These are phyloP conservation scores for Panagrolaimus sp. DNA, from an alignment of 1,140 invertebrate species.

Conservation along the genomic window DNA sequence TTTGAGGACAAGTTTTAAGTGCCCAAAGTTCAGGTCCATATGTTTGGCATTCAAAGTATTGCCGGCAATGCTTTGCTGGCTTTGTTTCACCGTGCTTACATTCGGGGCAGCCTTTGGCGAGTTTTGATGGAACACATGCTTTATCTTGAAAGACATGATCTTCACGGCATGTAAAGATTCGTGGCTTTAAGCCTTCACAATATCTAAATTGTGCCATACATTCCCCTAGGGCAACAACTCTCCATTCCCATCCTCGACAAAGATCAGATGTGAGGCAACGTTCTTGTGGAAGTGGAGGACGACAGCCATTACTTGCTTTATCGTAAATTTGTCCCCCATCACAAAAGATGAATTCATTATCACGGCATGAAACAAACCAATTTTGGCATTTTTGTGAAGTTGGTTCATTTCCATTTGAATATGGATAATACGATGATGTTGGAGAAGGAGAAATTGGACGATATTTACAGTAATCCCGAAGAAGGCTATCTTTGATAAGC, in stretches of 20 bases:
- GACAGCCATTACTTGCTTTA: background rate
- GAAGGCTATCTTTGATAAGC: background rate
- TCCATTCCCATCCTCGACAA: background rate
- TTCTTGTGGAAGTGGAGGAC: background rate
- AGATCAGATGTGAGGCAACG: background rate
- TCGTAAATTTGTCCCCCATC: background rate
- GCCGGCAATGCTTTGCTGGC: background rate
- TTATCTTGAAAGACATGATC: background rate
- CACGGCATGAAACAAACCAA: background rate
- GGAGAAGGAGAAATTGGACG: background rate
- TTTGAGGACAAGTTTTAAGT: background rate
- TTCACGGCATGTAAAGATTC: background rate
- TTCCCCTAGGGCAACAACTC: background rate
- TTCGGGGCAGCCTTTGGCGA: background rate
- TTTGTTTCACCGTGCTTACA: background rate
- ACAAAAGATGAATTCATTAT: constrained; percentile 4
- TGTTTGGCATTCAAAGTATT: background rate
- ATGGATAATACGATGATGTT: background rate
- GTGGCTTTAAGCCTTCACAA: background rate
- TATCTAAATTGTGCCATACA: background rate
- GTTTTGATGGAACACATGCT: background rate
- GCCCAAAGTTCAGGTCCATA: background rate
- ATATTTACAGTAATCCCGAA: background rate
- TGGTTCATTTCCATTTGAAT: background rate
- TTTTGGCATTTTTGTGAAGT: background rate